Evolutionary conservation across 2,113 vertebrate genomes (phyloP).

Genomic region (Leucopternis melanops): DNA sequence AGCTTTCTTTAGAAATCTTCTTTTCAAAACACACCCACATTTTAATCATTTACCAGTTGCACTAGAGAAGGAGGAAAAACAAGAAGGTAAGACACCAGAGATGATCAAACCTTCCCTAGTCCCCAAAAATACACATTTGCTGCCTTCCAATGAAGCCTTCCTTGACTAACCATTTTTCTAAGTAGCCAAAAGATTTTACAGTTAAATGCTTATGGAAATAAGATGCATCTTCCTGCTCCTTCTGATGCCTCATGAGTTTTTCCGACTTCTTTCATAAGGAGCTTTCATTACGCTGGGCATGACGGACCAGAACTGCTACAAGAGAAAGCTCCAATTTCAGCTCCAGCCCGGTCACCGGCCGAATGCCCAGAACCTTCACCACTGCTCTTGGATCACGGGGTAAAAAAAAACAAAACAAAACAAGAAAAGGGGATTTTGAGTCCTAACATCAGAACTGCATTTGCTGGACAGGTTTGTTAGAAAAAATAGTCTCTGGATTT

Average conservation of each 20-base stretch:
- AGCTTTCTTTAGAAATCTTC: neutral
- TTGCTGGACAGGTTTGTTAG: neutral
- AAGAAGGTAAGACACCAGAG: constrained; percentile 7
- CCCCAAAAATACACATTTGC: neutral
- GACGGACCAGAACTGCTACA: neutral
- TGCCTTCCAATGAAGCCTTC: neutral
- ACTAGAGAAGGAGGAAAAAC: neutral
- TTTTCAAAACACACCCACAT: neutral
- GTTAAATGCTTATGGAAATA: constrained; percentile 19
- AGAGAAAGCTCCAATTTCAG: neutral
- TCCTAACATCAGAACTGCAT: neutral
- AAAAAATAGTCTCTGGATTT: neutral
- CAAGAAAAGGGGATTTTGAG: neutral
- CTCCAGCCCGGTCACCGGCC: neutral
- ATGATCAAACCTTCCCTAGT: neutral
- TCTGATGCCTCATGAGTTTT: constrained; percentile 13
- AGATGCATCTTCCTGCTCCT: neutral
- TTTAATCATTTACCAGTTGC: neutral
- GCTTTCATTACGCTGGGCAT: neutral
- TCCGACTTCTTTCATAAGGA: neutral
- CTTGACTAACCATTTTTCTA: constrained; percentile 21
- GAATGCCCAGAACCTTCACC: neutral
- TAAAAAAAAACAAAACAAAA: neutral
- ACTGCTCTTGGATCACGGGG: neutral
- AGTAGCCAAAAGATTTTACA: neutral